A percentile compares a stretch with the other conserved stretches of the same genome.
phyloP scores from a whole-genome alignment of 1,140 invertebrate genomes.

The Pogonus chalceus region DNA sequence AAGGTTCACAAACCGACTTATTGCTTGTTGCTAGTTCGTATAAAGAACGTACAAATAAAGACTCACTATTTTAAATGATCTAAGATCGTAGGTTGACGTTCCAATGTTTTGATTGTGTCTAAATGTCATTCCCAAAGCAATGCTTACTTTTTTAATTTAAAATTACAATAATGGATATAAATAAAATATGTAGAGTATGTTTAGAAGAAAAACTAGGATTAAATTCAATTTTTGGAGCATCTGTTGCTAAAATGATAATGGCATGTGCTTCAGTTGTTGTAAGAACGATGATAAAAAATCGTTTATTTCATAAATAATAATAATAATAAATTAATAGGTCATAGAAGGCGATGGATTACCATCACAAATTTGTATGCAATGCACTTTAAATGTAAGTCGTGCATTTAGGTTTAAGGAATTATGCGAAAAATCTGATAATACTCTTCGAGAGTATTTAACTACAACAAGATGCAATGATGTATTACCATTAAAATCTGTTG shows the following conservation, averaged over 20 bases:
- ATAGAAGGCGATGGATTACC: constrained; percentile 32
- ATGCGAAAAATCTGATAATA: constrained; percentile 32
- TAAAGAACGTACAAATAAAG: no score
- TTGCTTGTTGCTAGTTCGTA: no score
- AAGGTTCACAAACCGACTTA: no score
- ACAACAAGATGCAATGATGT: background rate
- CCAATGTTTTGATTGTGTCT: no score
- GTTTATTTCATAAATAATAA: background rate
- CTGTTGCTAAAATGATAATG: constrained; percentile 34
- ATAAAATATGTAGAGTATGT: constrained; percentile 32
- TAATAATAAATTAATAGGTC: constrained; percentile 21
- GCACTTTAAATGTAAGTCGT: constrained; percentile 29
- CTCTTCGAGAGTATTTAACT: constrained; percentile 28
- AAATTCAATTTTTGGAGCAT: constrained; percentile 30
- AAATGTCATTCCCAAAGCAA: no score
- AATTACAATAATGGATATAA: constrained; percentile 24
- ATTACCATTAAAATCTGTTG: background rate
- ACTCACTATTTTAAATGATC: no score
- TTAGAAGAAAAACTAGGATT: constrained; percentile 28
- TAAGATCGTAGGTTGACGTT: no score
- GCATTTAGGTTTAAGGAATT: constrained; percentile 31
- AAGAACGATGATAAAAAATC: constrained; percentile 18
- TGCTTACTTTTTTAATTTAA: no score
- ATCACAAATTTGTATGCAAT: constrained; percentile 31
- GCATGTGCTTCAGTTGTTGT: constrained; percentile 26